Percentiles rank a stretch among this genome's conserved stretches.
Conservation (phyloP, 1,140 invertebrate genomes). For the Drusus annulatus region DNA sequence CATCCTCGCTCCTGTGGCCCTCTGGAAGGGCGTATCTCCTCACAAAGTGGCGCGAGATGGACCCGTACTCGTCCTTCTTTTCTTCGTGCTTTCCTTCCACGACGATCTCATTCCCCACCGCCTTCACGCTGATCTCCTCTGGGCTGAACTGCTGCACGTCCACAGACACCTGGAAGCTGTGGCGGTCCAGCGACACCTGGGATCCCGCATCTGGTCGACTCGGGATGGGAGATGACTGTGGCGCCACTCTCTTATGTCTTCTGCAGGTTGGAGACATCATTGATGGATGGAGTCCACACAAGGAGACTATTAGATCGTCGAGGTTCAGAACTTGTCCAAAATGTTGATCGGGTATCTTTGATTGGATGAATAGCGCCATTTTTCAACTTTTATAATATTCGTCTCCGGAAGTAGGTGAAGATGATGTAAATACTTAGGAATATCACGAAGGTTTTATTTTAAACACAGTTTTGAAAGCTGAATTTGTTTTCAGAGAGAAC, state of each 20-base stretch:
- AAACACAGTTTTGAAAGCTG: no score
- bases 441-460: no score
- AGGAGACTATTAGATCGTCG: background rate
- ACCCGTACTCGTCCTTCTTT: slow-evolving; percentile 82
- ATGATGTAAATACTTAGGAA: background rate
- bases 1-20: slow-evolving; percentile 75
- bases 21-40: slow-evolving; percentile 81
- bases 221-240: background rate
- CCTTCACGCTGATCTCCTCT: slow-evolving; percentile 87
- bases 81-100: slow-evolving; percentile 85
- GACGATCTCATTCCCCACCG: slow-evolving; percentile 78
- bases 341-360: slow-evolving; percentile 6
- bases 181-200: slow-evolving; percentile 68
- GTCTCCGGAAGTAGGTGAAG: background rate
- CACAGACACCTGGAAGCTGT: slow-evolving; percentile 79
- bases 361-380: slow-evolving; percentile 24
- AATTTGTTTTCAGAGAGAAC: no score
- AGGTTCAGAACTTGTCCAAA: slow-evolving; percentile 1
- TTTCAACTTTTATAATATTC: background rate
- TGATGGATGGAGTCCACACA: no score
- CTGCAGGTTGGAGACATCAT: background rate
- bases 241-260: slow-evolving; percentile 31
- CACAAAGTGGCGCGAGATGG: slow-evolving; percentile 81
- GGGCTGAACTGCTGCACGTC: slow-evolving; percentile 91
- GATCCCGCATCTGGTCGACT: slow-evolving; percentile 62